Evolutionary conservation across 1,140 invertebrate genomes (phyloP), one percentile per base, ranked within the genome.

Genomic region (Calephelis virginiensis): DNA sequence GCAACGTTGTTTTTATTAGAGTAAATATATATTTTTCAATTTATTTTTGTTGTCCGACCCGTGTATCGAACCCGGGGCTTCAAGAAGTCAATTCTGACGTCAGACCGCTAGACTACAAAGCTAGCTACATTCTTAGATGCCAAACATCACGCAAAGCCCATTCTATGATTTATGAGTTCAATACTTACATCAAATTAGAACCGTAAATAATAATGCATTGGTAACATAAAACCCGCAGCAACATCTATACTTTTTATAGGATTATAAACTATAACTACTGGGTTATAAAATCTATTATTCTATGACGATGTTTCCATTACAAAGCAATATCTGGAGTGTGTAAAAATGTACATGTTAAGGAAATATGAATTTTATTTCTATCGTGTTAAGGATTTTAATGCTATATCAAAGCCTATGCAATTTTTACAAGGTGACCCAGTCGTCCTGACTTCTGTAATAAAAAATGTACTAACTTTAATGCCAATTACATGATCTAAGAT

Each of bases 181-280:
- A 37, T 17, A 28, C 53, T 56, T 56, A 17, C 53, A 56, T 56
- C 12, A 56, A 56, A 56, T 56, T 56, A 56, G 10, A 37, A 37
- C 10, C 28, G 11, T 56, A 56, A 56, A 56, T 56, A 56, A 56
- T n/a, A 56, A 56, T n/a, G 53, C 53, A 56, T 56, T 56, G 53
- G 28, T 17, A 56, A 56, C 53, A 38, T 11, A 11, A 17, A 8
- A 56, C 28, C 5, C 28, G 6, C 7, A 6, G 28, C 11, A 37
- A 12, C 11, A 1, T 12, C 6, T 37, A 6, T 10, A 37, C 12
- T 10, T 38, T 7, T 12, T 17, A 56, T 7, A 38, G 8, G 17
- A 56, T 28, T 38, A 53, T 28, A 28, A 6, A 1, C 17, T 6
- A 10, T 53, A 53, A 28, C 6, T 17, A 2, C 3, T 28, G 5